Evolutionary conservation across 2,113 vertebrate species (phyloP), one percentile per base, ranked within the genome.

Genomic region (Rhizomys pruinosus): DNA sequence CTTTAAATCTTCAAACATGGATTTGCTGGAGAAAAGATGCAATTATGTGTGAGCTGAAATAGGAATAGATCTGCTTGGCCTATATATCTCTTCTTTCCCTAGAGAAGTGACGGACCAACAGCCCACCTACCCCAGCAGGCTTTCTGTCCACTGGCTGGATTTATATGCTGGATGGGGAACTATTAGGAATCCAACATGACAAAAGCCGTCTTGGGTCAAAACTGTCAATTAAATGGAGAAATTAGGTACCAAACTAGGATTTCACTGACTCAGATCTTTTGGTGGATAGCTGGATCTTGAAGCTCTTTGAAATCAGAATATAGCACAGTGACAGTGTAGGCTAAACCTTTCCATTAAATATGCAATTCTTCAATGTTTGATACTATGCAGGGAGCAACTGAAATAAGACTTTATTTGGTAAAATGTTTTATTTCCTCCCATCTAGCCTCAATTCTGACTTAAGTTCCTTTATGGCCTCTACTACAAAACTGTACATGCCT

Each of bases 141-240:
- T 57, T 0, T 92, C 80, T 95, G 93, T 84, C 87, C 94, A 64
- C 97, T 95, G 96, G 95, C 88, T 92, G 69, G 81, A 87, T 98
- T 97, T 98, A 96, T 61, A 22, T 95, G 92, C 95, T 89, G 87
- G 2, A 0, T 90, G 52, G 32, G 68, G 80, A 66, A 59, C 63
- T 95, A 96, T 92, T 97, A 92, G 95, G 72, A 96, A 95, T 95
- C 93, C 37, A 55, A 71, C 93, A 76, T 4, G 7, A 63, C 91
- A 64, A 93, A 93, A 95, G 42, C 73, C 61, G 86, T 87, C 78
- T 90, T 93, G 71, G 87, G 89, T 96, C 96, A 92, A 97, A 97
- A 81, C 90, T 97, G 91, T 96, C 97, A 97, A 97, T 98, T 98
- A 97, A 79, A 63, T 95, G 96, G 89, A 96, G 96, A 96, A 96